Percentiles rank a stretch among this genome's conserved stretches.
These are phyloP conservation scores for Vireo altiloquus DNA, from an alignment of 2,113 vertebrate species.

Conservation along the genomic window DNA sequence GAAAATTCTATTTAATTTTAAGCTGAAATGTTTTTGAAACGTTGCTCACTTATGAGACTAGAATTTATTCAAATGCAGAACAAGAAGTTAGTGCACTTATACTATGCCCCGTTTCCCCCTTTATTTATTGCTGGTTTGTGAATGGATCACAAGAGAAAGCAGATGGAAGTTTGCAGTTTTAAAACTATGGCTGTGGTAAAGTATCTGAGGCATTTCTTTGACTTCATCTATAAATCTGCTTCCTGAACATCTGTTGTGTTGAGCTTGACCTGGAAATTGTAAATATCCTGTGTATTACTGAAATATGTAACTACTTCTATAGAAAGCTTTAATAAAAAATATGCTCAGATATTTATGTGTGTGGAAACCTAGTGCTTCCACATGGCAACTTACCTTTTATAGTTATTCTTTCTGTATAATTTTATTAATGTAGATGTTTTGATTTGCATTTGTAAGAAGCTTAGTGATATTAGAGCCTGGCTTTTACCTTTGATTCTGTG, in stretches of 20 bases:
- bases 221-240: slow-evolving; percentile 46
- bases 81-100: neutral
- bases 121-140: neutral
- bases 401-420: neutral
- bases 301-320: slow-evolving; percentile 45
- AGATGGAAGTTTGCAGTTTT: neutral
- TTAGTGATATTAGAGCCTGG: neutral
- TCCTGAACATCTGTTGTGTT: slow-evolving; percentile 61
- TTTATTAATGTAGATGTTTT: neutral
- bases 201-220: slow-evolving; percentile 47
- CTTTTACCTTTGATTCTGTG: neutral
- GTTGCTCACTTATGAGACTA: neutral
- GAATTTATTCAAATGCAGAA: neutral
- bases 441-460: neutral
- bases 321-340: slow-evolving; percentile 7
- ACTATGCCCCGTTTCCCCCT: neutral
- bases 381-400: neutral
- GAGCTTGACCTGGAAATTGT: slow-evolving; percentile 58
- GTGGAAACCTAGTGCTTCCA: neutral
- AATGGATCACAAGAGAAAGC: slow-evolving; percentile 9
- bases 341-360: neutral
- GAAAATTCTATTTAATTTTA: neutral
- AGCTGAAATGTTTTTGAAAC: neutral
- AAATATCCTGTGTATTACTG: slow-evolving; percentile 60
- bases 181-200: neutral